Evolutionary conservation across 2,888 invertebrate genomes (phyloP).

Genomic region (Eristalinus sepulchralis): DNA sequence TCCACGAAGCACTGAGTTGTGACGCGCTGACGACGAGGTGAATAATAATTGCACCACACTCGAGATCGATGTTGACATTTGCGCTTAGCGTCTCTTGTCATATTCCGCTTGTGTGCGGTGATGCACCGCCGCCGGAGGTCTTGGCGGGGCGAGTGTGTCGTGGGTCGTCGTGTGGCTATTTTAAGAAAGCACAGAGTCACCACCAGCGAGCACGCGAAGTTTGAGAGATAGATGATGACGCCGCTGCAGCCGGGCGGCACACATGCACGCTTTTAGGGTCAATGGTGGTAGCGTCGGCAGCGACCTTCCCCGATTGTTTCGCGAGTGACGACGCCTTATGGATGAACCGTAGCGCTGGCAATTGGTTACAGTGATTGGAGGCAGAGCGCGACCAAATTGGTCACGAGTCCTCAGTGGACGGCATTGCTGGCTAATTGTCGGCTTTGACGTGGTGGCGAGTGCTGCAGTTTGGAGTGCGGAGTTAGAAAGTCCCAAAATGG

Average conservation of each 20-base stretch:
- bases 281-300: constrained; percentile 23
- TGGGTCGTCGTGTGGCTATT: constrained; percentile 52
- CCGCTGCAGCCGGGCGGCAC: neutral
- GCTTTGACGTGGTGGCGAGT: neutral
- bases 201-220: neutral
- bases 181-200: constrained; percentile 25
- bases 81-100: constrained; percentile 11
- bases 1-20: constrained; percentile 59
- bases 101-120: neutral
- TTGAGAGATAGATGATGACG: neutral
- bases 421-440: neutral
- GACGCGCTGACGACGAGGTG: constrained; percentile 60
- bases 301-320: constrained; percentile 15
- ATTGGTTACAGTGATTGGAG: constrained; percentile 1
- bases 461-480: constrained; percentile 1
- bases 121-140: constrained; percentile 41
- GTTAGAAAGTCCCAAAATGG: neutral
- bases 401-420: neutral
- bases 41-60: constrained; percentile 65
- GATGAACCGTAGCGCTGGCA: constrained; percentile 1
- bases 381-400: constrained; percentile 2
- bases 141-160: constrained; percentile 36
- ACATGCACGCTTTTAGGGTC: constrained; percentile 28
- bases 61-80: constrained; percentile 65
- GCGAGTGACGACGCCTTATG: neutral